These are phyloP conservation scores for Muschampia plurimacula DNA, from an alignment of 2,888 invertebrate genomes.

Conservation along the genomic window DNA sequence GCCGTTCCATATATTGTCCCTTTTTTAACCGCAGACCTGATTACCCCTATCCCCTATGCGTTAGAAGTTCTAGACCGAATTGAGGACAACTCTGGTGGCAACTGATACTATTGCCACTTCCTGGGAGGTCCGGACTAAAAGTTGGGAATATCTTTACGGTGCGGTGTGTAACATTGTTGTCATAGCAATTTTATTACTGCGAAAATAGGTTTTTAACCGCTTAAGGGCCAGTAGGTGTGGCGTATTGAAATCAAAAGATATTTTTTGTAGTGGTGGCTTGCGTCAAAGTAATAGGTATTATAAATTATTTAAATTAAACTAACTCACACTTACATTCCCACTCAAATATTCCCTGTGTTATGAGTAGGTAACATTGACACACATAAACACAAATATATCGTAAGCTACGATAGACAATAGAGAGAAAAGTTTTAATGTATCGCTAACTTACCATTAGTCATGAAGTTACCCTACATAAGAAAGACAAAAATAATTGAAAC, in stretches of 20 bases:
- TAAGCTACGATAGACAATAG: too few relatives aligned
- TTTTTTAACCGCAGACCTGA: slow-evolving; percentile 71
- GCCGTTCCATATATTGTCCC: slow-evolving; percentile 20
- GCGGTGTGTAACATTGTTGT: slow-evolving; percentile 20
- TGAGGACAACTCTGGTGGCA: slow-evolving; percentile 39
- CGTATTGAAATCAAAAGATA: slow-evolving; percentile 4
- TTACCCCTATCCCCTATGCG: slow-evolving; percentile 79
- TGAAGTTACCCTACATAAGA: too few relatives aligned
- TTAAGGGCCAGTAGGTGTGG: not conserved
- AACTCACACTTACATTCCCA: too few relatives aligned
- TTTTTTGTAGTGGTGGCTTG: not conserved
- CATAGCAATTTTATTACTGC: slow-evolving; percentile 4
- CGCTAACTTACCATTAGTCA: too few relatives aligned
- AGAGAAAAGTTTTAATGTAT: too few relatives aligned
- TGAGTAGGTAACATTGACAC: too few relatives aligned
- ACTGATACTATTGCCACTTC: slow-evolving; percentile 38
- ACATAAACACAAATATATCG: too few relatives aligned
- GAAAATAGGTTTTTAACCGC: slow-evolving; percentile 8
- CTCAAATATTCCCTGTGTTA: too few relatives aligned
- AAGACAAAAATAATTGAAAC: too few relatives aligned
- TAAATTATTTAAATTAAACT: too few relatives aligned
- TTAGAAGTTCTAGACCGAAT: slow-evolving; percentile 57
- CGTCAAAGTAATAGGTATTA: too few relatives aligned
- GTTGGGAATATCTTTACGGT: not conserved
- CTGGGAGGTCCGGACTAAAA: slow-evolving; percentile 37